Evolutionary conservation across 2,113 vertebrate species (phyloP).

Genomic region (Choloepus hoffmanni): DNA sequence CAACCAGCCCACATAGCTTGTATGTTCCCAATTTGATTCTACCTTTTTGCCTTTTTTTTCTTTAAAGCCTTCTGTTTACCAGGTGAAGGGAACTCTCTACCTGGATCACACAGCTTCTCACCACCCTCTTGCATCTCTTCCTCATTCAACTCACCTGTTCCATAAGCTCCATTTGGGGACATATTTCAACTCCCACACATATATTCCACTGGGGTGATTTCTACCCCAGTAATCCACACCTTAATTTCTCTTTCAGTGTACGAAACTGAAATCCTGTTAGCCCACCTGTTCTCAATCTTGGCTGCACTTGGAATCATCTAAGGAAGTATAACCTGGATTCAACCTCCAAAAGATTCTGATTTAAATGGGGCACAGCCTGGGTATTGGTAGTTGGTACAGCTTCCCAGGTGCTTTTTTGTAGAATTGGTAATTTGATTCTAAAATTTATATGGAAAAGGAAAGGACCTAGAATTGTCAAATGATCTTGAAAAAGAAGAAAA

Average conservation of each 20-base stretch:
- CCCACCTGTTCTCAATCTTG: background rate
- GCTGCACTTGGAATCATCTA: background rate
- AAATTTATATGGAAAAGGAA: conserved; percentile 34
- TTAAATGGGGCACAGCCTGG: background rate
- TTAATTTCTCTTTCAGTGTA: background rate
- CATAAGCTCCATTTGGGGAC: background rate
- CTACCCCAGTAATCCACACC: background rate
- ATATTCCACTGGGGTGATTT: background rate
- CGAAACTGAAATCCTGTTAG: conserved; percentile 15
- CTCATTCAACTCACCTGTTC: background rate
- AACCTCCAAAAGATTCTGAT: background rate
- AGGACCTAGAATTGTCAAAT: background rate
- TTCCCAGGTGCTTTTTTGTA: background rate
- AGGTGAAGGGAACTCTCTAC: background rate
- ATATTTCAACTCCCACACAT: background rate
- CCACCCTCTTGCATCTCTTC: background rate
- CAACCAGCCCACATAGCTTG: background rate
- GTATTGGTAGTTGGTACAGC: background rate
- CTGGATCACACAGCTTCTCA: background rate
- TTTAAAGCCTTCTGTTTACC: conserved; percentile 19
- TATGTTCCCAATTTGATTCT: background rate
- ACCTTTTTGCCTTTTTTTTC: conserved; percentile 28
- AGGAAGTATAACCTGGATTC: background rate
- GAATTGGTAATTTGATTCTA: conserved; percentile 31
- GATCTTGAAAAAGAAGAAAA: background rate